Base-by-base conservation (phyloP, 1,140 invertebrate genomes). In the Aphis gossypii region DNA sequence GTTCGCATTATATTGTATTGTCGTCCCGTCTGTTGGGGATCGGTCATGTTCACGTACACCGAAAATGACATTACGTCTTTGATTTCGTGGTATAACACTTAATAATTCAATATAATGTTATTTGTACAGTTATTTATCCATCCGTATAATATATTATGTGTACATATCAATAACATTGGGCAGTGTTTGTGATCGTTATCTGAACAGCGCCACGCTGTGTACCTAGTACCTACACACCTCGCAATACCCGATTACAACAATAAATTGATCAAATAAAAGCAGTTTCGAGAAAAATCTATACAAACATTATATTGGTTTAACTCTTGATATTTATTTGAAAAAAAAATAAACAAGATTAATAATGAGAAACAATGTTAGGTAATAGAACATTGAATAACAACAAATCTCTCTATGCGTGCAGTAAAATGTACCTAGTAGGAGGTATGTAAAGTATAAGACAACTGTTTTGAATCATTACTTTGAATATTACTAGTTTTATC, bases 111-210 rank as follows among this genome's bases (percentile, higher is more conserved):
- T 88, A 21, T 35, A 8, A 51, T 51, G n/a, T 88, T 51, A 6
- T 76, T 76, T 76, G 4, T 76, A 76, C 60, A 76, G 60, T 76
- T 76, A 76, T 76, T 76, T 76, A 88, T 88, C 46, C 46, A 88
- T 88, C 46, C 46, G 23, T 18, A 6, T 76, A n/a, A 76, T 30
- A 60, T 60, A 60, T 25, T 76, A 68, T 68, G 14, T 46, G 1
- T 25, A 11, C 41, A 86, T 44, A 46, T 84, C 83, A 44, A 84
- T 44, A 44, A 84, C 35, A 83, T 44, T 25, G 83, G 2, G 9
- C 4, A 6, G 60, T 76, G 60, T 76, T n/a, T 14, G 60, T n/a
- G 60, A 76, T 76, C 60, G 60, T 14, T 76, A 76, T 68, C 60
- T n/a, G 14, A 76, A 76, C 30, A n/a, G 25, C 60, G 3, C 30